A percentile compares a stretch with the other conserved stretches of the same genome.
These are phyloP conservation scores for Apoderus coryli DNA, from an alignment of 2,888 invertebrate genomes.

Conservation along the genomic window DNA sequence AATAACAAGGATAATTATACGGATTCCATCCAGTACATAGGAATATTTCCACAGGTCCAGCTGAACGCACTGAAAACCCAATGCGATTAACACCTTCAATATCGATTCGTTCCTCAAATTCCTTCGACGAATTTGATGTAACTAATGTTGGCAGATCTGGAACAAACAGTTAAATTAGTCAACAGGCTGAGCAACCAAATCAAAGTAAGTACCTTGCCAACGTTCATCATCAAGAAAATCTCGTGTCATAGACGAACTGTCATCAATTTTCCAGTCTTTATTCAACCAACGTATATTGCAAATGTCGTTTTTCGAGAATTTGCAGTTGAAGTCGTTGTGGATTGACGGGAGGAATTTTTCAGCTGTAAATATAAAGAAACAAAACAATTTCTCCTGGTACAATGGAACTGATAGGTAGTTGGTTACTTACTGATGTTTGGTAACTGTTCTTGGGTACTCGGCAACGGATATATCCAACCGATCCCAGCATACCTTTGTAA, in stretches of 20 bases:
- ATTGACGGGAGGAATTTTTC: constrained; percentile 24
- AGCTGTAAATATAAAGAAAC: no score
- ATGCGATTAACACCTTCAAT: constrained; percentile 20
- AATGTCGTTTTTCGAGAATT: constrained; percentile 22
- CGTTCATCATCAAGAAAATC: constrained; percentile 24
- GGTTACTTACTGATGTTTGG: constrained; percentile 25
- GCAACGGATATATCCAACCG: constrained; percentile 28
- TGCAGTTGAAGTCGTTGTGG: constrained; percentile 24
- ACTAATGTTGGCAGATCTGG: constrained; percentile 25
- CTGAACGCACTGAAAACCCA: constrained; percentile 25
- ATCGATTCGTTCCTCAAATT: constrained; percentile 21
- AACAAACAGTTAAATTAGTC: constrained; percentile 9
- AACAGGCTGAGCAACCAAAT: constrained; percentile 2
- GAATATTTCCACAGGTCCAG: constrained; percentile 23
- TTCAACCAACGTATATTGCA: constrained; percentile 25
- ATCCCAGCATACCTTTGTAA: constrained; percentile 25
- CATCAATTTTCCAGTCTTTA: constrained; percentile 25
- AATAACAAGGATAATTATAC: constrained; percentile 25
- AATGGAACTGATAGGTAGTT: neutral
- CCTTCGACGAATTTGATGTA: constrained; percentile 21
- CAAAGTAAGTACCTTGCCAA: constrained; percentile 26
- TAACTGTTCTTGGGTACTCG: constrained; percentile 17
- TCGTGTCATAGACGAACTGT: constrained; percentile 21
- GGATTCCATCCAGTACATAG: constrained; percentile 27
- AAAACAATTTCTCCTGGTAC: no score